Evolutionary conservation across 2,113 vertebrate genomes (phyloP).

Genomic region (Cepphus grylle): DNA sequence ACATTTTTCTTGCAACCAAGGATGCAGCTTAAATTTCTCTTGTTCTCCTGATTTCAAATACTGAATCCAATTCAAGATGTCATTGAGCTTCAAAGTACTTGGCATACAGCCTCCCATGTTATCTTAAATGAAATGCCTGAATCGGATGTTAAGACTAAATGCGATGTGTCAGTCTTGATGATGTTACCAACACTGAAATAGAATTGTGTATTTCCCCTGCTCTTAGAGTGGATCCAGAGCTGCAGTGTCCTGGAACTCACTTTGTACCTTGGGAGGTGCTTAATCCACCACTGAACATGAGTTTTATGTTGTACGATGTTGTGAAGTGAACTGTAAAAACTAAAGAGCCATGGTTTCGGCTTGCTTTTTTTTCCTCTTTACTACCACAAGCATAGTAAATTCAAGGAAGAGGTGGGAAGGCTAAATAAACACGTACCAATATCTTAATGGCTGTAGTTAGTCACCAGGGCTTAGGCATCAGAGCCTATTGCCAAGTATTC

Average conservation of each 20-base stretch:
- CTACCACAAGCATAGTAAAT: not conserved
- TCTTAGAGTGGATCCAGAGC: not conserved
- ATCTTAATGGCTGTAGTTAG: not conserved
- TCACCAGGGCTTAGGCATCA: not conserved
- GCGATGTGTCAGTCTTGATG: not conserved
- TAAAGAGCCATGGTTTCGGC: not conserved
- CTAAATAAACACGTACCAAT: not conserved
- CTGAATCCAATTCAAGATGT: not conserved
- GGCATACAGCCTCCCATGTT: not conserved
- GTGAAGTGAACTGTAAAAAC: not conserved
- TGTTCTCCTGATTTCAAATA: not conserved
- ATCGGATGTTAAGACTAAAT: not conserved
- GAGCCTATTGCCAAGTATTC: not conserved
- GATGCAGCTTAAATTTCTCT: not conserved
- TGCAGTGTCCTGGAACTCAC: not conserved
- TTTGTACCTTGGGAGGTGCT: not conserved
- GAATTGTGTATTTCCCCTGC: fast-evolving
- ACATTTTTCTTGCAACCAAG: not conserved
- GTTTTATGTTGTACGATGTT: not conserved
- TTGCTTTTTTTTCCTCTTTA: too few species aligned
- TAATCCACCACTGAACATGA: not conserved
- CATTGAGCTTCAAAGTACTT: not conserved
- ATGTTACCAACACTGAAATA: not conserved
- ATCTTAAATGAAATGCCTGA: not conserved
- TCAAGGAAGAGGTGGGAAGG: not conserved